Base-by-base conservation (phyloP, 2,113 vertebrate genomes). In the Pedetes capensis region DNA sequence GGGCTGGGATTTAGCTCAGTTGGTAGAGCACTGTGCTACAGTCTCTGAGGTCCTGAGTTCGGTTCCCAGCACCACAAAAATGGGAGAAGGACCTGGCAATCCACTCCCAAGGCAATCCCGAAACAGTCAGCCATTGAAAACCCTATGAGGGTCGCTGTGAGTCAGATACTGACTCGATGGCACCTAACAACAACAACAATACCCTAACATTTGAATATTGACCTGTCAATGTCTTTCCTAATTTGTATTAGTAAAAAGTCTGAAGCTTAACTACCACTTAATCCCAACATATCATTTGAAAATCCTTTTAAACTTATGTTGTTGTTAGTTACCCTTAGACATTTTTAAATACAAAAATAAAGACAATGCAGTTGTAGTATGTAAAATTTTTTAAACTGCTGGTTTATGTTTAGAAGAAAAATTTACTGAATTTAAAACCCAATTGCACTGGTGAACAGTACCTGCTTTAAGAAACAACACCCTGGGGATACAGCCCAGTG, bases 151-250 rank as follows among this genome's bases (percentile, higher is more conserved):
- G n/a, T n/a, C n/a, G n/a, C n/a, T n/a, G n/a, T n/a, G n/a, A n/a
- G n/a, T n/a, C n/a, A n/a, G n/a, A n/a, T n/a, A n/a, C n/a, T n/a
- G n/a, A n/a, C n/a, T n/a, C n/a, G n/a, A n/a, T n/a, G n/a, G n/a
- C n/a, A n/a, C n/a, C n/a, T n/a, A n/a, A n/a, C n/a, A n/a, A n/a
- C n/a, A n/a, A n/a, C n/a, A n/a, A n/a, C n/a, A n/a, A n/a, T n/a
- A n/a, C n/a, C n/a, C n/a, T n/a, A n/a, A n/a, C n/a, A 85, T 91
- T 14, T 93, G 25, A 93, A 85, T 84, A 72, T 6, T 76, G 55
- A 93, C 64, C 39, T 71, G 17, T 68, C 42, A 80, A 51, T 44
- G 17, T 29, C 82, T 92, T 55, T 47, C 64, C 71, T 78, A 69
- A 79, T 57, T 47, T 89, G n/a, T 39, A 79, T 64, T 66, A 93